A percentile compares a stretch with the other conserved stretches of the same genome.
Evolutionary conservation across 2,888 invertebrate species (phyloP).

Genomic region (Ectemnius lituratus): DNA sequence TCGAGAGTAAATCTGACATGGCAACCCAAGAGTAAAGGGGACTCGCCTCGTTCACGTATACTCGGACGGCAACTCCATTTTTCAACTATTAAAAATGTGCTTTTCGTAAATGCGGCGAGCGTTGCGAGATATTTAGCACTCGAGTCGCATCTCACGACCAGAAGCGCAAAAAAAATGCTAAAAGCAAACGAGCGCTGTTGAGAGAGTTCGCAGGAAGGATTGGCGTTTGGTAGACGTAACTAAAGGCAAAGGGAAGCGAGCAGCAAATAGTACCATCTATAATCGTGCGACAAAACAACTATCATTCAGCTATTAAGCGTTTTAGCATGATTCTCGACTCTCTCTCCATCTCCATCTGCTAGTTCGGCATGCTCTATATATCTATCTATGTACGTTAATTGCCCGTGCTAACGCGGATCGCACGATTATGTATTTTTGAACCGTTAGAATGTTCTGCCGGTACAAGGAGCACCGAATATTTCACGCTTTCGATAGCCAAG

Average conservation of each 20-base stretch:
- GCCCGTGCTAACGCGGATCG: neutral
- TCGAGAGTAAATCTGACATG: no score
- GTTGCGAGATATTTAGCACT: neutral
- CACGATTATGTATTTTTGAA: no score
- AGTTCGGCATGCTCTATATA: neutral
- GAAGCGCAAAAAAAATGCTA: neutral
- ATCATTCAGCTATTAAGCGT: neutral
- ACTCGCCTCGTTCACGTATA: no score
- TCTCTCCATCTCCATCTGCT: neutral
- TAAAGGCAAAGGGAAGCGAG: slow-evolving; percentile 26
- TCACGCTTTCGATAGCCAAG: no score
- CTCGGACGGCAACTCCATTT: no score
- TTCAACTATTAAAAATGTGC: no score
- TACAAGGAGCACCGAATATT: no score
- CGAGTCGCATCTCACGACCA: neutral
- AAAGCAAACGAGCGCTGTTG: neutral
- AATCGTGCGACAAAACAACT: slow-evolving; percentile 17
- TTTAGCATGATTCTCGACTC: neutral
- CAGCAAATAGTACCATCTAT: slow-evolving; percentile 19
- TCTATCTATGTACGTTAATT: neutral
- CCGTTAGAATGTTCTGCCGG: no score
- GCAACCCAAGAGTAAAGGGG: no score
- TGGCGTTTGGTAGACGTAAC: slow-evolving; percentile 1
- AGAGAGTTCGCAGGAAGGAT: neutral
- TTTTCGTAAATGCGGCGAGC: neutral